phyloP scores from a whole-genome alignment of 2,113 vertebrate genomes.

The Pholis gunnellus region DNA sequence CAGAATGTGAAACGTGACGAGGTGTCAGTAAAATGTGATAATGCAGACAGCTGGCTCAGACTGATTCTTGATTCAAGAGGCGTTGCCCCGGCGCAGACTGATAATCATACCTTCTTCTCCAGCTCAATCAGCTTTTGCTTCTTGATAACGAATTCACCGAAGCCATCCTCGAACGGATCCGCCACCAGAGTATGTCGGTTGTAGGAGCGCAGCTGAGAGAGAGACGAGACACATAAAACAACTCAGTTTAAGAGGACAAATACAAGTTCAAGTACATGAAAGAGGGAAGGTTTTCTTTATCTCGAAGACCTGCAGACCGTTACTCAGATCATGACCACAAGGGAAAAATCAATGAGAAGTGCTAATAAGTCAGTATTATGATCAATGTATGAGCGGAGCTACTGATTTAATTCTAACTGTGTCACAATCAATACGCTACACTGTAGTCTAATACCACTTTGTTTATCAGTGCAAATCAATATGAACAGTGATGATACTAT shows the following conservation, averaged over 20 bases:
- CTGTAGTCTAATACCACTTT: background rate
- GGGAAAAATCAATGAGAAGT: conserved; percentile 5
- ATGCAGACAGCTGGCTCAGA: background rate
- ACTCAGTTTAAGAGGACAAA: background rate
- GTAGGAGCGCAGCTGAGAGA: conserved; percentile 92
- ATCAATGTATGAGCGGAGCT: background rate
- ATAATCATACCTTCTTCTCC: conserved; percentile 87
- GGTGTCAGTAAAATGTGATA: background rate
- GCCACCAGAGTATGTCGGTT: conserved; percentile 95
- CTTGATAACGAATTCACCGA: conserved; percentile 90
- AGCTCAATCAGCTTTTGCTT: conserved; percentile 89
- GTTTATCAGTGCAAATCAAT: background rate
- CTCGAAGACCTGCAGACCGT: background rate
- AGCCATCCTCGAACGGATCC: conserved; percentile 93
- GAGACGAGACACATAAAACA: background rate
- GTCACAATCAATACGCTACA: conserved; percentile 29
- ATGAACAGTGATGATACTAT: background rate
- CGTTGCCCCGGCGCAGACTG: background rate
- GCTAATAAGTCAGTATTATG: background rate
- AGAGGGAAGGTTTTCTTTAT: background rate
- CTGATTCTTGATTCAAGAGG: background rate
- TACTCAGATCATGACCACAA: background rate
- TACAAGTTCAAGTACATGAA: background rate
- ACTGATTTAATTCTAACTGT: background rate
- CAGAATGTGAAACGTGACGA: background rate